Base-by-base conservation (phyloP, 2,113 vertebrate genomes). In the Neolamprologus devosi region DNA sequence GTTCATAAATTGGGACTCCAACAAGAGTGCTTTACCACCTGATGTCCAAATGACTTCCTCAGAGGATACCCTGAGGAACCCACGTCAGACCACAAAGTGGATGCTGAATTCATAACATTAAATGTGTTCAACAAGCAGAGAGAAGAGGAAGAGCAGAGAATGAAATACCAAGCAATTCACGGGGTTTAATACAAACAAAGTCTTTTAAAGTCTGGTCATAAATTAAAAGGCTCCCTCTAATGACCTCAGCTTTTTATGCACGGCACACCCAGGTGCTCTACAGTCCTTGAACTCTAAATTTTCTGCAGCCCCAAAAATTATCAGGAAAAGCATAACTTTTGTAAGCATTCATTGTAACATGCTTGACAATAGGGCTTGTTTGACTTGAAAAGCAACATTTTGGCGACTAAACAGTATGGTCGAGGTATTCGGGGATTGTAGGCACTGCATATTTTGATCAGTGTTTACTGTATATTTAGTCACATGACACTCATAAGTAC, bases 41-140 rank as follows among this genome's bases (percentile, higher is more conserved):
- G 63, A 86, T 82, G 82, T 90, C 84, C 87, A 93, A 94, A 93
- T 90, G 26, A 79, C 83, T 75, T 89, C 75, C 90, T 85, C 51
- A 13, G 89, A 83, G 87, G 83, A 87, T 91, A 78, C 45, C 16
- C 73, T 6, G 45, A 51, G 73, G 73, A 81, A 87, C 53, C 85
- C 4, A 82, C 84, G 37, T 84, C 37, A 83, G 82, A 78, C 81
- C 40, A 70, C 55, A 81, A 86, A 88, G 33, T 65, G 19, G 82
- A 60, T 51, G 84, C 54, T 82, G 86, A 86, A 86, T 86, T 92
- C 73, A 87, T 85, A 88, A 84, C 73, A 70, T 21, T 65, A 51
- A 33, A 68, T 49, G 70, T 88, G 80, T 45, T 82, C 68, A 88
- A 84, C 82, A 90, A 87, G 68, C 35, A 86, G 84, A 85, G 8